Evolutionary conservation across 2,888 invertebrate genomes (phyloP), one percentile per base, ranked within the genome.

Genomic region (Polymixis lichenea): DNA sequence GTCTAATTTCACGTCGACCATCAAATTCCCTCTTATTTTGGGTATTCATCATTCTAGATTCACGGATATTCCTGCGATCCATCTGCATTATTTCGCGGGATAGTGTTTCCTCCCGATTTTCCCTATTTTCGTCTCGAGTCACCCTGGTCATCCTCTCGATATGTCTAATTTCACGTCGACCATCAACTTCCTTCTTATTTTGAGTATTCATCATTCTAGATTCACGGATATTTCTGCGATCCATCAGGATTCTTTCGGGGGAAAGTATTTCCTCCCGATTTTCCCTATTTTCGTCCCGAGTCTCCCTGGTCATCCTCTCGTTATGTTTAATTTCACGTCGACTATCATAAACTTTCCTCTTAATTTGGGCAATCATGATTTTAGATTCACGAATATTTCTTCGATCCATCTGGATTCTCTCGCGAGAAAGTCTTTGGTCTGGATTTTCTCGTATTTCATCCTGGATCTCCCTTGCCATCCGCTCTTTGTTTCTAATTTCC

Each of bases 351-450:
- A 32, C 13, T 2, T 72, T 53, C 11, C 56, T 58, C 8, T 15
- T 51, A 22, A 69, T 67, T n/a, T 6, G 65, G 15, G 28, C 15
- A 68, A 55, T 74, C 3, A 32, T 13, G n/a, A 38, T 56, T 70
- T 69, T 68, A 51, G 72, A 66, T 28, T 80, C 86, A 60, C 77
- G 82, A 19, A 58, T 67, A 61, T 78, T 76, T 62, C 61, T 77
- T 0, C 60, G 72, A 28, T 76, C 64, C 49, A 67, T 53, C 38
- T 49, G 49, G 13, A 60, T 68, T 53, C 67, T 74, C 25, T 81
- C 74, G 13, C 58, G 67, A 22, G 77, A 61, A 32, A 58, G 56
- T 55, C 22, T 66, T 32, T 68, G 69, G 5, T 77, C 75, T 6
- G 13, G 15, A 25, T 68, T 77, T 70, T 68, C 67, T 46, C 53